Base-by-base conservation (phyloP, 2,888 invertebrate species). In the Diogma glabrata region DNA sequence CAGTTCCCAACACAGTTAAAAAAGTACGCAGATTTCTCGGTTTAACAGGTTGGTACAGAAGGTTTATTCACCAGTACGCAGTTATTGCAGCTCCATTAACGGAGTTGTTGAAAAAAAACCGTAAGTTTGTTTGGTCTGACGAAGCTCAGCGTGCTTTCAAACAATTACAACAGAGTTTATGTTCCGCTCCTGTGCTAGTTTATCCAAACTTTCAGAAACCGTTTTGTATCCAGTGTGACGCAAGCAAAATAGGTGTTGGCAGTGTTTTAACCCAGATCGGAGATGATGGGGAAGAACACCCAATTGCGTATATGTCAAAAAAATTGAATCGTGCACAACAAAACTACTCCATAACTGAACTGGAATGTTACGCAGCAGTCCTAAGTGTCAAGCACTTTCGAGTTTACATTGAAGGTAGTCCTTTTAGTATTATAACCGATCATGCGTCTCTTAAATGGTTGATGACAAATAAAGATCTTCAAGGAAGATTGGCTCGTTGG, bases 21-120 rank as follows among this genome's bases (percentile, higher is more conserved):
- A 53, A 59, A 16, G 54, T 57, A 0, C 28, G 58, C 2, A 50
- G 56, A n/a, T 55, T 59, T 9, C 14, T 57, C 0, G 56, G 58
- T 0, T 52, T 56, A 23, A 54, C 56, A 2, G 57, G 56, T 0
- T 59, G 57, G 57, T 58, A 56, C 26, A 17, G 54, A 0, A 23
- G 57, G 12, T 33, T 33, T 33, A 33, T 33, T 12, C 33, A n/a
- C 14, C 2, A 33, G 33, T 33, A 33, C 12, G 47, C 55, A 0
- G 10, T 50, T 1, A 9, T 55, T 3, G 26, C 56, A 4, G 50
- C 52, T 4, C 50, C 55, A 1, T 30, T 56, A 1, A 54, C 52
- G 0, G 40, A 54, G n/a, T n/a, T n/a, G n/a, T n/a, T n/a, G n/a
- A n/a, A n/a, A n/a, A n/a, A n/a, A n/a, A n/a, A n/a, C n/a, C 5